Percentiles rank a stretch among this genome's conserved stretches.
Evolutionary conservation across 2,888 invertebrate species (phyloP).

Genomic region (Allacma fusca): DNA sequence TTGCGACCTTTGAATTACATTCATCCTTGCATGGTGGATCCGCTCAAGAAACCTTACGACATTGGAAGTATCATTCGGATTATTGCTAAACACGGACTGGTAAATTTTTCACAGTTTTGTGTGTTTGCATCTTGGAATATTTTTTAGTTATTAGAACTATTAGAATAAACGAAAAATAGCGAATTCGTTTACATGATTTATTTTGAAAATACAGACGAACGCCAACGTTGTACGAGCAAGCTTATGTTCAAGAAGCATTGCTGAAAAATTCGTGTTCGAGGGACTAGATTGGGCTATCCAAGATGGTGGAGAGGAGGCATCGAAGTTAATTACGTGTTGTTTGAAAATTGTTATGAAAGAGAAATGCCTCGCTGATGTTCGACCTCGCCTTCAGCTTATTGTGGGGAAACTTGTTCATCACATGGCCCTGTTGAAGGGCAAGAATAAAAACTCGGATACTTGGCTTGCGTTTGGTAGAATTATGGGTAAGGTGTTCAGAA

Average conservation of each 20-base stretch:
- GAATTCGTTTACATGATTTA: not conserved
- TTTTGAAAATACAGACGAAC: slow-evolving; percentile 24
- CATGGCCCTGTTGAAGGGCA: slow-evolving; percentile 50
- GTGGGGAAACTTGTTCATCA: slow-evolving; percentile 53
- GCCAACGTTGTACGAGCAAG: slow-evolving; percentile 26
- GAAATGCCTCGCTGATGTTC: slow-evolving; percentile 48
- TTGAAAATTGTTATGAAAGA: slow-evolving; percentile 39
- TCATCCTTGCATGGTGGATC: slow-evolving; percentile 34
- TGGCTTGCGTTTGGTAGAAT: slow-evolving; percentile 57
- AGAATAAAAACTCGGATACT: slow-evolving; percentile 46
- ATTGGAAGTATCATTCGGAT: slow-evolving; percentile 39
- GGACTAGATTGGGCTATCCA: slow-evolving; percentile 57
- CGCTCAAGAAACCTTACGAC: slow-evolving; percentile 27
- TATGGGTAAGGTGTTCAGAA: slow-evolving; percentile 51
- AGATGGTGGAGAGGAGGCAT: slow-evolving; percentile 52
- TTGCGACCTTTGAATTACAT: slow-evolving; percentile 42
- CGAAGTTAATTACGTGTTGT: slow-evolving; percentile 49
- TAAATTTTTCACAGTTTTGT: slow-evolving; percentile 9
- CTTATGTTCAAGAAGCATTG: slow-evolving; percentile 37
- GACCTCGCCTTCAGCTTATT: slow-evolving; percentile 45
- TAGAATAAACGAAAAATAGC: too few species aligned
- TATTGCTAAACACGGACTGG: slow-evolving; percentile 33
- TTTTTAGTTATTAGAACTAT: not conserved
- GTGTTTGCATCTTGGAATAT: too few species aligned
- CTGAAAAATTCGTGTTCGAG: slow-evolving; percentile 55